Base-by-base conservation (phyloP, 2,113 vertebrate genomes). In the Eublepharis macularius region DNA sequence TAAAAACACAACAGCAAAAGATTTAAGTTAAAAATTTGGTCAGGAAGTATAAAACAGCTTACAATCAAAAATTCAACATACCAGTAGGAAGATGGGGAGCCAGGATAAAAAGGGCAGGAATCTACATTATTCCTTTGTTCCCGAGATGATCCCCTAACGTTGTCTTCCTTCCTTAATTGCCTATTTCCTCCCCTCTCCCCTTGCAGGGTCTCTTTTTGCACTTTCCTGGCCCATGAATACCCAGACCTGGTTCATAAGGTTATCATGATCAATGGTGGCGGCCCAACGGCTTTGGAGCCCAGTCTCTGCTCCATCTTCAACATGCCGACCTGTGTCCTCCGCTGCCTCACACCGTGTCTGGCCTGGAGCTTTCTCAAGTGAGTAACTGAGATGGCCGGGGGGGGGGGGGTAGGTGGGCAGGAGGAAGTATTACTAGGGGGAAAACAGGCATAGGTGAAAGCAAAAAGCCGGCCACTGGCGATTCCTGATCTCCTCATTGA, bases 191-290 rank as follows among this genome's bases (percentile, higher is more conserved):
- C 4, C 2, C 8, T 0, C 66, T 80, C 4, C 1, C 8, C 0
- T 57, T 81, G 0, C 93, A 99, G 98, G 8, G 98, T 99, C 60
- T 99, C 98, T 16, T 99, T 99, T 95, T 99, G 98, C 94, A 99
- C 98, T 1, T 99, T 99, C 95, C 96, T 99, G 83, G 98, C 98
- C 4, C 98, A 99, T 0, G 98, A 99, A 92, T 99, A 98, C 92
- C 98, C 98, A 0, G 98, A 99, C 60, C 97, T 98, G 91, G 98
- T 99, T 54, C 98, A 99, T 89, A 99, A 99, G 81, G 98, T 99
- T 88, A 98, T 99, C 92, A 99, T 99, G 98, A 98, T 99, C 91
- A 99, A 99, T 0, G 98, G 98, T 0, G 98, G 98, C 0, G 98
- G 98, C 6, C 98, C 98, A 7, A 99, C 98, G 0, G 98, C 98